Evolutionary conservation across 2,113 vertebrate species (phyloP).

Genomic region (Craseonycteris thonglongyai): DNA sequence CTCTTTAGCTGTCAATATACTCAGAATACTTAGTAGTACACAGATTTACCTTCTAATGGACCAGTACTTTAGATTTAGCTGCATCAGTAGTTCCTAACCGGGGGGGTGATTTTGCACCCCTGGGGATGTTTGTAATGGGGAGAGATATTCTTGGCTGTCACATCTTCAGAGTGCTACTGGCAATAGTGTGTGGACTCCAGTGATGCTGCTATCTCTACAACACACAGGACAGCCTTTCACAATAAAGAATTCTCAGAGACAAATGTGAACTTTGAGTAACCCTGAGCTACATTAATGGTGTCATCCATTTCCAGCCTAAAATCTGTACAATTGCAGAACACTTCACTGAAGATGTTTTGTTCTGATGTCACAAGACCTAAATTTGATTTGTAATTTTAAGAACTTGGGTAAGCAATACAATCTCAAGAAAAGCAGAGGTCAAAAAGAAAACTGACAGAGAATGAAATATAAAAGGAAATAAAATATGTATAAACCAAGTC

Average conservation of each 20-base stretch:
- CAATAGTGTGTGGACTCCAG: neutral
- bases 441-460: neutral
- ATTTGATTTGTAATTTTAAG: neutral
- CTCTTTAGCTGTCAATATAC: neutral
- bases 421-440: neutral
- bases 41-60: neutral
- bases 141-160: neutral
- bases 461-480: constrained; percentile 28
- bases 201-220: neutral
- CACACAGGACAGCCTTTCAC: neutral
- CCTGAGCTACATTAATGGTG: neutral
- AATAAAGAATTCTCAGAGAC: neutral
- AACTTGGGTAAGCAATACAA: constrained; percentile 3
- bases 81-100: neutral
- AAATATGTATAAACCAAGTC: neutral
- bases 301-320: neutral
- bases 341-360: neutral
- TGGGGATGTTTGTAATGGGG: neutral
- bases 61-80: neutral
- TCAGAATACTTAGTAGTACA: neutral
- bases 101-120: neutral
- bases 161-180: neutral
- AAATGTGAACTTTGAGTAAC: neutral
- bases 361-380: neutral
- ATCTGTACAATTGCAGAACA: neutral